phyloP scores from a whole-genome alignment of 1,140 invertebrate genomes.

The Papilio xuthus region DNA sequence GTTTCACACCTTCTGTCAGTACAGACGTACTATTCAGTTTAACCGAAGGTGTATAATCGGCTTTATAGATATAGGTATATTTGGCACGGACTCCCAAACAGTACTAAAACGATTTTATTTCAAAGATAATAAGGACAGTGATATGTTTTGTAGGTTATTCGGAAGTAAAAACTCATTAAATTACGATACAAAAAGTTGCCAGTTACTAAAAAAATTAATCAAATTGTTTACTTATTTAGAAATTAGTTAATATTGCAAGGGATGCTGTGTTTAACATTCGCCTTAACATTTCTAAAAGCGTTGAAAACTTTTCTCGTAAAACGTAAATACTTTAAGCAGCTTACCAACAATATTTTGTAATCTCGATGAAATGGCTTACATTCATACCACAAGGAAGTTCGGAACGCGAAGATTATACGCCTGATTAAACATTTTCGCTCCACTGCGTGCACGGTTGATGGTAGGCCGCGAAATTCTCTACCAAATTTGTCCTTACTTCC shows the following conservation, averaged over 20 bases:
- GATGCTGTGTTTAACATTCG: conserved; percentile 16
- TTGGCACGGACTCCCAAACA: too few relatives aligned
- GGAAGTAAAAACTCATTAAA: too few relatives aligned
- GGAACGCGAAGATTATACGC: conserved; percentile 48
- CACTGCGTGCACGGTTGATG: conserved; percentile 61
- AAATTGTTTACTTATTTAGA: background rate
- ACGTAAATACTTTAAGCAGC: conserved; percentile 17
- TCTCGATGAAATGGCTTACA: conserved; percentile 26
- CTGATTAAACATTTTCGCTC: conserved; percentile 72
- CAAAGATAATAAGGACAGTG: too few relatives aligned
- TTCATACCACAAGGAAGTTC: conserved; percentile 27
- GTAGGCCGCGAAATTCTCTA: conserved; percentile 34
- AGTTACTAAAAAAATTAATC: background rate
- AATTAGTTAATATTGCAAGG: background rate
- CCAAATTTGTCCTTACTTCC: background rate
- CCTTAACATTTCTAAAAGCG: conserved; percentile 1
- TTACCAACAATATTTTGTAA: conserved; percentile 28
- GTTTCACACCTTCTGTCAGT: too few relatives aligned
- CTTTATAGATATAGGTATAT: too few relatives aligned
- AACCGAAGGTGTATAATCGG: too few relatives aligned
- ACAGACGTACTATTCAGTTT: too few relatives aligned
- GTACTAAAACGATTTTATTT: too few relatives aligned
- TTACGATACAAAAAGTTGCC: too few relatives aligned
- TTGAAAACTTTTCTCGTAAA: conserved; percentile 19
- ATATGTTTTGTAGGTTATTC: too few relatives aligned